Percentiles rank a stretch among this genome's conserved stretches.
These are phyloP conservation scores for Resseliella maxima DNA, from an alignment of 2,888 invertebrate species.

Conservation along the genomic window DNA sequence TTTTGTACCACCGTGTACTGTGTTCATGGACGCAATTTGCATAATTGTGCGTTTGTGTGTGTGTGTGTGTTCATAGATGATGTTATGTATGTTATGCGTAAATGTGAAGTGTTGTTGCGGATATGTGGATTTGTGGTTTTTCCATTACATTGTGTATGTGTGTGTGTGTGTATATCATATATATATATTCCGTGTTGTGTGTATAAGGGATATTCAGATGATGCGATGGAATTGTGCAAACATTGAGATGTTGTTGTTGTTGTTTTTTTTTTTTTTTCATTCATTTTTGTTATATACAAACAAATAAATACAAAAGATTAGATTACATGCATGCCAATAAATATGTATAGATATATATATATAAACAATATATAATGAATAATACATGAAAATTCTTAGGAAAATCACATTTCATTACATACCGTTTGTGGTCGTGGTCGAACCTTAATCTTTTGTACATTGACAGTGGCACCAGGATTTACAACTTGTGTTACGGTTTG, in stretches of 20 bases:
- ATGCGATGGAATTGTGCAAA: too few relatives aligned
- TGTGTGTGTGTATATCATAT: too few relatives aligned
- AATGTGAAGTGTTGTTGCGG: not conserved
- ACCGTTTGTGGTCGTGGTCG: slow-evolving; percentile 31
- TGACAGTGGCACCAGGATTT: not conserved
- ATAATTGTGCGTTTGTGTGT: not conserved
- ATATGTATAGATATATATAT: too few relatives aligned
- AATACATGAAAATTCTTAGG: not conserved
- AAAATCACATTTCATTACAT: not conserved
- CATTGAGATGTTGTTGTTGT: too few relatives aligned
- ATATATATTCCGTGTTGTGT: too few relatives aligned
- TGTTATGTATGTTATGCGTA: not conserved
- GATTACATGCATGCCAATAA: too few relatives aligned
- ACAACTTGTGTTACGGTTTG: slow-evolving; percentile 26
- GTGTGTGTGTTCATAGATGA: not conserved
- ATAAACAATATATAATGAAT: too few relatives aligned
- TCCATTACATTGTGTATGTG: not conserved
- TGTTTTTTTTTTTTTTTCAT: too few relatives aligned
- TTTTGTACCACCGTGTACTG: slow-evolving; percentile 27
- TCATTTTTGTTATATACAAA: too few relatives aligned
- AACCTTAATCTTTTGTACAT: slow-evolving; percentile 28
- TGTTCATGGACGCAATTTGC: too few relatives aligned
- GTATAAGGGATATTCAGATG: too few relatives aligned
- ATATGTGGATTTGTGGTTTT: slow-evolving; percentile 12
- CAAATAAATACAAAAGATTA: too few relatives aligned